Conservation (phyloP, 1,140 invertebrate genomes). For the Caenorhabditis latens region DNA sequence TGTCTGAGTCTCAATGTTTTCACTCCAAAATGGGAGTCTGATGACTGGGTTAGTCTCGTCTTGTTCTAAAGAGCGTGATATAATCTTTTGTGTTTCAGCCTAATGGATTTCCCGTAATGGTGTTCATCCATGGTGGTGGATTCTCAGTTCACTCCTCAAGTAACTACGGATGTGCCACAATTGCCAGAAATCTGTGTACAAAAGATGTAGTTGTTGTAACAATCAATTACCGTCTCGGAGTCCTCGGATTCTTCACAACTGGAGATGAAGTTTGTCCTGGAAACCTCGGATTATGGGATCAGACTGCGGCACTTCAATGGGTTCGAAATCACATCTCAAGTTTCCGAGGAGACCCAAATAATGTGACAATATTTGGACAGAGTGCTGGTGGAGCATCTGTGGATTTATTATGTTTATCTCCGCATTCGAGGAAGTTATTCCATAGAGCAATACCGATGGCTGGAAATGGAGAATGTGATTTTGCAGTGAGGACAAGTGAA, state of each 20-base stretch:
- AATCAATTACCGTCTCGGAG: slow-evolving; percentile 72
- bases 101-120: slow-evolving; percentile 85
- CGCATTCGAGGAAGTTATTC: slow-evolving; percentile 53
- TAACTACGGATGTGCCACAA: slow-evolving; percentile 86
- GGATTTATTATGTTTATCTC: slow-evolving; percentile 61
- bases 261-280: slow-evolving; percentile 75
- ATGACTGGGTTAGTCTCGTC: slow-evolving; percentile 6
- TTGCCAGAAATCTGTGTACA: slow-evolving; percentile 67
- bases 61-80: slow-evolving; percentile 39
- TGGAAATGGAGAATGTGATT: slow-evolving; percentile 41
- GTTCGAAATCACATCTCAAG: slow-evolving; percentile 78
- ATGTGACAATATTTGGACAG: slow-evolving; percentile 76
- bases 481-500: slow-evolving; percentile 23
- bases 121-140: slow-evolving; percentile 96
- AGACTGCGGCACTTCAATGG: slow-evolving; percentile 77
- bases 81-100: slow-evolving; percentile 7
- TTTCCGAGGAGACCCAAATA: slow-evolving; percentile 81
- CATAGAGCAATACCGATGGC: slow-evolving; percentile 36
- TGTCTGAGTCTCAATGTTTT: slow-evolving; percentile 84
- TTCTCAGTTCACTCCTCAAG: slow-evolving; percentile 93
- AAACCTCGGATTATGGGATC: slow-evolving; percentile 79
- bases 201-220: slow-evolving; percentile 72
- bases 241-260: slow-evolving; percentile 77
- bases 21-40: slow-evolving; percentile 79
- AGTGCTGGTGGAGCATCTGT: slow-evolving; percentile 72